Percentiles rank a stretch among this genome's conserved stretches.
These are phyloP conservation scores for Plectropomus leopardus DNA, from an alignment of 2,113 vertebrate genomes.

Conservation along the genomic window DNA sequence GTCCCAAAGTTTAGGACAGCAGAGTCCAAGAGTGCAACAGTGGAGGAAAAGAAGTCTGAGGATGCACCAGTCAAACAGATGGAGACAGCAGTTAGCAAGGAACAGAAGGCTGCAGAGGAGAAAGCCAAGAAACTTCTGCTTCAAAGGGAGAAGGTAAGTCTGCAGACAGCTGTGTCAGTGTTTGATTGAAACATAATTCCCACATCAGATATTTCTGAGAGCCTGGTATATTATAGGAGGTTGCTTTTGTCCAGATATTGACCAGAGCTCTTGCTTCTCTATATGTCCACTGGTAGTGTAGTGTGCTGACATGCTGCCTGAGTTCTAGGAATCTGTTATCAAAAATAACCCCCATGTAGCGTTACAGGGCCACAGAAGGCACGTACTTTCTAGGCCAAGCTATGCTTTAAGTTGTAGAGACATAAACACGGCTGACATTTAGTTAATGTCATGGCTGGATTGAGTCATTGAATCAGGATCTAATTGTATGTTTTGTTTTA, in stretches of 20 bases:
- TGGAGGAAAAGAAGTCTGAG: constrained; percentile 71
- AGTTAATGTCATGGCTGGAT: not conserved
- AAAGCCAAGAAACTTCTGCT: constrained; percentile 89
- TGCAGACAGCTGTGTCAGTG: constrained; percentile 10
- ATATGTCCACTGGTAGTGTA: constrained; percentile 27
- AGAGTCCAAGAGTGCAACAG: constrained; percentile 83
- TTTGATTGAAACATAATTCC: constrained; percentile 23
- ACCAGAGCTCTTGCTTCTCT: constrained; percentile 16
- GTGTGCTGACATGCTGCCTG: constrained; percentile 1
- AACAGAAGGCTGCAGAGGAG: constrained; percentile 87
- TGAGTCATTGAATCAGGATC: not conserved
- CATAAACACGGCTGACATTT: constrained; percentile 4
- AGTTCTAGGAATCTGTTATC: constrained; percentile 61
- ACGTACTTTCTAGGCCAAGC: not conserved
- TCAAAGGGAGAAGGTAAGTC: constrained; percentile 93
- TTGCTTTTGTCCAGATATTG: not conserved
- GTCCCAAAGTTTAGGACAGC: constrained; percentile 88
- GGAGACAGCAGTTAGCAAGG: constrained; percentile 82
- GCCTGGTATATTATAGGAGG: not conserved
- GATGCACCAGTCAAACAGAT: constrained; percentile 74
- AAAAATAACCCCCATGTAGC: constrained; percentile 59
- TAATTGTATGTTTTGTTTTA: constrained; percentile 5
- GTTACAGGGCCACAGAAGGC: constrained; percentile 1
- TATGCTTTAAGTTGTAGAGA: constrained; percentile 1
- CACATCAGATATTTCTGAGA: constrained; percentile 4